These are phyloP conservation scores for Micromys minutus DNA, from an alignment of 2,113 vertebrate species.

Conservation along the genomic window DNA sequence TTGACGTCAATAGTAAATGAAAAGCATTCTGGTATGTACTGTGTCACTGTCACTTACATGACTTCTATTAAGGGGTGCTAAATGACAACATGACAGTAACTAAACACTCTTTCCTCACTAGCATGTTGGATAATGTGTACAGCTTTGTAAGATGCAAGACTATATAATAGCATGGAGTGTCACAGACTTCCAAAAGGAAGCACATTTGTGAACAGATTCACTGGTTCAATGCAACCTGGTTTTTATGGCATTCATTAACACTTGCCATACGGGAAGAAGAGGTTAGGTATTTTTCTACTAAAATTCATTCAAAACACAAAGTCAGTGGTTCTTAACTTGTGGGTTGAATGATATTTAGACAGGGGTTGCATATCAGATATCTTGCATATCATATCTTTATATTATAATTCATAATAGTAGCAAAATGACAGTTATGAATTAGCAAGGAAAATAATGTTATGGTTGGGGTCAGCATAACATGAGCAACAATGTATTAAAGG, in stretches of 20 bases:
- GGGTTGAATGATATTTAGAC: not conserved
- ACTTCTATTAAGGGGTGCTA: constrained; percentile 56
- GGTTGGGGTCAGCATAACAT: not conserved
- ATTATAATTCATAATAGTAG: not conserved
- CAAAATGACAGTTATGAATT: not conserved
- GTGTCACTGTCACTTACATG: not conserved
- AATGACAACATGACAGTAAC: not conserved
- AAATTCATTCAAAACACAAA: constrained; percentile 39
- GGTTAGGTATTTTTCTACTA: constrained; percentile 3
- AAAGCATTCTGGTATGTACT: not conserved
- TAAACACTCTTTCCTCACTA: constrained; percentile 18
- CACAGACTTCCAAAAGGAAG: constrained; percentile 53
- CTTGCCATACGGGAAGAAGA: not conserved
- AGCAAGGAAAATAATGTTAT: not conserved
- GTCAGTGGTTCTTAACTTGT: not conserved
- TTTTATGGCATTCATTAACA: constrained; percentile 27
- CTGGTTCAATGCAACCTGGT: not conserved
- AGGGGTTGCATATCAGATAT: not conserved
- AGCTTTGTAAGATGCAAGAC: constrained; percentile 11
- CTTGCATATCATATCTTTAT: not conserved
- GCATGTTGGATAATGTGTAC: not conserved
- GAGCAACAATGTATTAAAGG: not conserved
- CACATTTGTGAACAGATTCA: not conserved
- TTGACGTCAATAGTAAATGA: constrained; percentile 47
- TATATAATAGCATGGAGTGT: not conserved